phyloP scores from a whole-genome alignment of 2,113 vertebrate genomes.

The Suncus etruscus region DNA sequence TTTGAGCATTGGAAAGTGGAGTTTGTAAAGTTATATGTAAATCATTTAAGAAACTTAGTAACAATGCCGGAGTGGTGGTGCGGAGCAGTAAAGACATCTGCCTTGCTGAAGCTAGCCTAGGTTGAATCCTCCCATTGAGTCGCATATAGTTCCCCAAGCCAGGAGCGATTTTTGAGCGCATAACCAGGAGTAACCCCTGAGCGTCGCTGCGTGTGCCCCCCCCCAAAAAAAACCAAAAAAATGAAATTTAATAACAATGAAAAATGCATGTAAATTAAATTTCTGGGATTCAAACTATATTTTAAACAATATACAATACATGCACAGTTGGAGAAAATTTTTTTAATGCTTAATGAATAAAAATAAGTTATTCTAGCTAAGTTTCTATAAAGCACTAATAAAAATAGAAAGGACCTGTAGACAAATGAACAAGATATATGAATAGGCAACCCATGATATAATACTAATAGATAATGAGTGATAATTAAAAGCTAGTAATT shows the following conservation, averaged over 20 bases:
- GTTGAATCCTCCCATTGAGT: too few relatives aligned
- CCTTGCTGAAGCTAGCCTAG: too few relatives aligned
- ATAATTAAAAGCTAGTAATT: neutral
- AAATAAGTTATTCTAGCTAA: neutral
- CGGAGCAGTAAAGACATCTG: too few relatives aligned
- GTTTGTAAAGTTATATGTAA: neutral
- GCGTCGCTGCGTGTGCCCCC: too few relatives aligned
- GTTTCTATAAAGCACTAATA: constrained; percentile 5
- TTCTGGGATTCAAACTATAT: neutral
- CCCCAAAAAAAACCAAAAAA: too few relatives aligned
- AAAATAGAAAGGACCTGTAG: neutral
- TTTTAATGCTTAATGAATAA: constrained; percentile 7
- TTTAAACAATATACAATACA: constrained; percentile 25
- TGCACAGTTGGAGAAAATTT: constrained; percentile 14
- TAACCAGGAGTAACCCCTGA: too few relatives aligned
- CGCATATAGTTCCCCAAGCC: too few relatives aligned
- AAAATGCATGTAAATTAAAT: neutral
- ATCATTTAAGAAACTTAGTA: constrained; percentile 17
- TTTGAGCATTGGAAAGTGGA: neutral
- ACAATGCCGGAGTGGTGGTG: too few relatives aligned
- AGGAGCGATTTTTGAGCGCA: too few relatives aligned
- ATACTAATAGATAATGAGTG: neutral
- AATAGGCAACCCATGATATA: neutral
- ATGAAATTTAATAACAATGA: neutral
- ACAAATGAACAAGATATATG: neutral